Percentiles rank a stretch among this genome's conserved stretches.
phyloP scores from a whole-genome alignment of 2,113 vertebrate species.

The Crotalus helleri region DNA sequence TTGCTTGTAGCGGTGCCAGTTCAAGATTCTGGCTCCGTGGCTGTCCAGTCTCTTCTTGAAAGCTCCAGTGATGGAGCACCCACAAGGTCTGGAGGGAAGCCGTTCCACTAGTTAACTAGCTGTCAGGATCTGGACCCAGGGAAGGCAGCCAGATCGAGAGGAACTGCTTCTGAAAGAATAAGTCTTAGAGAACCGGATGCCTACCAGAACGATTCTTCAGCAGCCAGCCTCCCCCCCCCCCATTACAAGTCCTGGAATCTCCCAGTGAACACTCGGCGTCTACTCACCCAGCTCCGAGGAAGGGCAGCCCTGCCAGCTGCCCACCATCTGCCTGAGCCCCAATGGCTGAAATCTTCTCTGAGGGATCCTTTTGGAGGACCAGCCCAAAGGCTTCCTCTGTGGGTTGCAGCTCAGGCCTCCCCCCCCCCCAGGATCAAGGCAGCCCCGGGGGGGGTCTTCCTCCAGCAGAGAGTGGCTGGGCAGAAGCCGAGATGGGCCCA shows the following conservation, averaged over 20 bases:
- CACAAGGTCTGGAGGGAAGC: no score
- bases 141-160: no score
- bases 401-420: not conserved
- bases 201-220: rapidly evolving
- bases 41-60: no score
- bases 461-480: not conserved
- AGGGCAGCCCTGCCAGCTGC: not conserved
- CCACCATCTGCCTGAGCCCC: not conserved
- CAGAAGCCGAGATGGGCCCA: not conserved
- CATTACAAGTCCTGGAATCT: not conserved
- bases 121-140: not conserved
- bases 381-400: not conserved
- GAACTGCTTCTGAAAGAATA: no score
- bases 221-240: no score
- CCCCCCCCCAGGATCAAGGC: not conserved
- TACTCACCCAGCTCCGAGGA: not conserved
- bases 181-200: not conserved
- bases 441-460: not conserved
- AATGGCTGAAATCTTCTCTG: not conserved
- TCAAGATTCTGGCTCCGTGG: no score
- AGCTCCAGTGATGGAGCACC: no score
- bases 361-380: not conserved
- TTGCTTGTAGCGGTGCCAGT: not conserved
- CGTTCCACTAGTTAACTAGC: no score
- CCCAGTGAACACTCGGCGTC: not conserved